Base-by-base conservation (phyloP, 2,113 vertebrate species). In the Festucalex cinctus region DNA sequence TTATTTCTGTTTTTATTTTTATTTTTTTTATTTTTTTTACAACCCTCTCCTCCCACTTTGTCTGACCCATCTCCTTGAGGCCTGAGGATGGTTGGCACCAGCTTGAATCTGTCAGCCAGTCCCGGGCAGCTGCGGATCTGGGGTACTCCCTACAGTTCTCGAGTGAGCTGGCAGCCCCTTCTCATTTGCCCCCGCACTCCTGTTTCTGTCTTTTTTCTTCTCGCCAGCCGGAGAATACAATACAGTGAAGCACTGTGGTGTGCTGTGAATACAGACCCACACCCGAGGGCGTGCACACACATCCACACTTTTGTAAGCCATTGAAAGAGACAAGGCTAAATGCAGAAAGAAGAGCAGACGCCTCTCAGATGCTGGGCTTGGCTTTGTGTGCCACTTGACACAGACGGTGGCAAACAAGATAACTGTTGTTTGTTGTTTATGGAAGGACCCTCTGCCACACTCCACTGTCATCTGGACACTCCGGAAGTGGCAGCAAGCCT, bases 41-140 rank as follows among this genome's bases (percentile, higher is more conserved):
- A 68, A 83, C 75, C 69, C 66, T 62, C 63, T 79, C 77, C 74
- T 77, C 78, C 76, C 80, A 75, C 74, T 69, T 70, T 71, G 60
- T 62, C 77, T 88, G 86, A 86, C 83, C 77, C 54, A 69, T 66
- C 83, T 89, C 88, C 85, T 85, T n/a, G 14, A 83, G 84, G 90
- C 81, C 87, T 79, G 57, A 75, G 77, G 68, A 82, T 87, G 89
- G 88, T 89, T 92, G 92, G 89, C 90, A 89, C 78, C 89, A 36
- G 74, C 88, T 85, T 87, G 79, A 71, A 74, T 65, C 73, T 82
- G 77, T 65, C 80, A 76, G 88, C 89, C 88, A 88, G 90, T 79
- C 85, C 73, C 13, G 82, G 87, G 90, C 91, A 93, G 90, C 90
- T 91, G 90, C 86, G 88, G 88, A 88, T 89, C 86, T 90, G 74